Base-by-base conservation (phyloP, 1,140 invertebrate genomes). In the Berghia stephanieae region DNA sequence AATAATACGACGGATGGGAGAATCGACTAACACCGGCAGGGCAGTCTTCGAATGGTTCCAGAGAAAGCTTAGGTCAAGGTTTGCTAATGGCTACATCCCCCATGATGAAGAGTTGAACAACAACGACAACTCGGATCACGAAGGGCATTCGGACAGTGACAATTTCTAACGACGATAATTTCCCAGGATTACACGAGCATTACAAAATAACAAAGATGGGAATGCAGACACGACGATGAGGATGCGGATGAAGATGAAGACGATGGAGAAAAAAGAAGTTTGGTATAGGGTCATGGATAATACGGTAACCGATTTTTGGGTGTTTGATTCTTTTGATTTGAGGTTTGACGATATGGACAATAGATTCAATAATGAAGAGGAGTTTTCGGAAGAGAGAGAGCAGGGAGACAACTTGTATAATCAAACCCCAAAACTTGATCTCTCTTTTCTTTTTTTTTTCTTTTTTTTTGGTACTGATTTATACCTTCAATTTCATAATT, bases 101-200 rank as follows among this genome's bases (percentile, higher is more conserved):
- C 82, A 36, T 78, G 79, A 75, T 60, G 74, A 76, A 18, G 74
- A 76, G 34, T 8, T 21, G 8, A 77, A 81, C 13, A 81, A 83
- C 3, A 78, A 82, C 40, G 80, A 78, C 1, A 68, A 79, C 44
- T 80, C 79, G 3, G 75, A 69, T 42, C 78, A 81, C 68, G 76
- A 81, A 36, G 85, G 85, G 69, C 83, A 86, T 71, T 83, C 85
- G 6, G 86, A 87, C 78, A 84, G 83, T 80, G 86, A 87, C 78
- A 83, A 86, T 80, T 83, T 86, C 67, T 86, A n/a, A 86, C 72
- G 86, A 87, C 75, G 86, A 87, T 76, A 84, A 86, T 80, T 87
- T 85, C 69, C 84, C 86, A 55, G 83, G 84, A 36, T 86, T 86
- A 70, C 83, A 85, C 60, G 86, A 87, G 78, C 84, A 87, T 31